These are phyloP conservation scores for Stichopus horrens DNA, from an alignment of 53 echinoderm and acorn worm genomes.

Conservation along the genomic window DNA sequence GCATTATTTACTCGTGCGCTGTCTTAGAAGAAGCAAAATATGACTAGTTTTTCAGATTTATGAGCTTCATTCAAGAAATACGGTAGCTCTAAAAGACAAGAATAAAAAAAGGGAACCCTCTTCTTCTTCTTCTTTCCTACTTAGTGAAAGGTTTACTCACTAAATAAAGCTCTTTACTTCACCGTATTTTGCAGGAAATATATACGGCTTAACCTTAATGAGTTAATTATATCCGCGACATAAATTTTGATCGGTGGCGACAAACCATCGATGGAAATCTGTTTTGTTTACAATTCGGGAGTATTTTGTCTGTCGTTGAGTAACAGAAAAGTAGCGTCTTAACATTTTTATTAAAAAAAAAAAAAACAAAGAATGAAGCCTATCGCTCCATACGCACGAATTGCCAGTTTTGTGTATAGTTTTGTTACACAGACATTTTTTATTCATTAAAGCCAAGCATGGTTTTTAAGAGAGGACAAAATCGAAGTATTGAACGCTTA, in stretches of 20 bases:
- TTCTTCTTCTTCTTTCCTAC: not conserved
- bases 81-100: not conserved
- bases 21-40: not conserved
- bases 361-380: too few relatives aligned
- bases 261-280: constrained; percentile 16
- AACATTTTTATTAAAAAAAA: not conserved
- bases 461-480: too few relatives aligned
- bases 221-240: constrained; percentile 42
- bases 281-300: constrained; percentile 2
- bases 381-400: too few relatives aligned
- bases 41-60: not conserved
- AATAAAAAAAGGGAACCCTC: not conserved
- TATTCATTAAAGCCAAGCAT: too few relatives aligned
- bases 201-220: constrained; percentile 23
- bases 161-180: not conserved
- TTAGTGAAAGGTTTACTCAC: not conserved
- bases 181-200: not conserved
- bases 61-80: not conserved
- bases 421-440: too few relatives aligned
- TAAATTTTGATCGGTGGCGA: constrained; percentile 33
- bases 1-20: too few relatives aligned
- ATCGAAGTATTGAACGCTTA: too few relatives aligned
- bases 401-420: too few relatives aligned
- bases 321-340: not conserved
- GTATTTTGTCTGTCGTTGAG: not conserved